Evolutionary conservation across 1,140 invertebrate species (phyloP), one percentile per base, ranked within the genome.

Genomic region (Drosophila punjabiensis): DNA sequence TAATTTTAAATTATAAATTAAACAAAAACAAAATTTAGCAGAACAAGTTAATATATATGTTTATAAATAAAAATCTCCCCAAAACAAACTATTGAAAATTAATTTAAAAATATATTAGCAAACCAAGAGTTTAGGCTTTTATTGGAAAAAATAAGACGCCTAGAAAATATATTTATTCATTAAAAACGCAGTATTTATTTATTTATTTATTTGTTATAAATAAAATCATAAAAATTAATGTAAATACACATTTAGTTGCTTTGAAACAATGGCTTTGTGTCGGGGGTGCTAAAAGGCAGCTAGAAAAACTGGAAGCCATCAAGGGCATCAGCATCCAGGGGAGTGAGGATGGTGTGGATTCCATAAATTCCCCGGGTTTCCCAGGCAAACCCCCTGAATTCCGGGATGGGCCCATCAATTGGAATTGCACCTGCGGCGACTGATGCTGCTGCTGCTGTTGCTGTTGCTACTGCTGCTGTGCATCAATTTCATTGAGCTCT

Each of bases 401-500:
- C 48, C 24, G 37, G 60, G 33, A 20, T 14, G 53, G 45, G 69
- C 71, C 70, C 76, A 79, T 79, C 65, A 79, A 79, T 79, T 79
- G 65, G 76, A 70, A 61, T 79, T 78, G 59, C 76, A 79, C 76
- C 76, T 79, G 76, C 76, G 65, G 76, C 71, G 47, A 18, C 20
- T 30, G 35, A 32, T 16, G 47, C 14, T 67, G 68, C 28, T 59
- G 2, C 11, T 33, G 37, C 18, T 59, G 45, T 32, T 50, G 30
- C 11, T 70, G 43, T 24, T 24, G 41, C n/a, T 30, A 32, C 28
- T 55, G 50, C 16, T 67, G 73, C 18, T 61, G 62, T 78, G 76
- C 76, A 78, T 78, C 76, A 69, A 78, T 70, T 78, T 78, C 58
- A 78, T 78, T 69, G 65, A 78, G 75, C 75, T 78, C 56, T 69